These are phyloP conservation scores for Stercorarius parasiticus DNA, from an alignment of 2,113 vertebrate genomes.

Conservation along the genomic window DNA sequence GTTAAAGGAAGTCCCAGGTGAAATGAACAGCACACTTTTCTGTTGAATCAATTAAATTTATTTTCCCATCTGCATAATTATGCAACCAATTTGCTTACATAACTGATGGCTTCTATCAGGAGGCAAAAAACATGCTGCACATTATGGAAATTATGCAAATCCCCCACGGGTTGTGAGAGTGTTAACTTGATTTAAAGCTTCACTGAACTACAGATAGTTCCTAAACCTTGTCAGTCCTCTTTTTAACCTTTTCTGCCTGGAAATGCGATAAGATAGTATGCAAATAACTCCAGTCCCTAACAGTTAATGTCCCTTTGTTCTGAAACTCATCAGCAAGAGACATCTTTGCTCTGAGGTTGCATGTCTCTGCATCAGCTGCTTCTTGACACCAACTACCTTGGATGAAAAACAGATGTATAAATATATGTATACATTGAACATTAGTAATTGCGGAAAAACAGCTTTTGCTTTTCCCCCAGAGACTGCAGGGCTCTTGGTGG, in stretches of 20 bases:
- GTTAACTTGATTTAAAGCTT: conserved; percentile 26
- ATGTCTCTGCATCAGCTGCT: fast-evolving
- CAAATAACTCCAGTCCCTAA: not conserved
- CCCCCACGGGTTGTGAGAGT: not conserved
- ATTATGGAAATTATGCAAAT: not conserved
- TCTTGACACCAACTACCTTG: not conserved
- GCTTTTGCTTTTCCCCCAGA: not conserved
- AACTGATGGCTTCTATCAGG: not conserved
- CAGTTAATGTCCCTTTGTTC: not conserved
- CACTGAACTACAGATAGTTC: not conserved
- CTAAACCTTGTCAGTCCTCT: not conserved
- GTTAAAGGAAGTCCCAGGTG: not conserved
- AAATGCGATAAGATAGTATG: not conserved
- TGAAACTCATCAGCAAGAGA: not conserved
- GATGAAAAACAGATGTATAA: not conserved
- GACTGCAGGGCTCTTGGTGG: not conserved
- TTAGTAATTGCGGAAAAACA: not conserved
- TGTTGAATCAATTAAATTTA: not conserved
- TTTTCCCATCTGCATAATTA: conserved; percentile 19
- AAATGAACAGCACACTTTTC: not conserved
- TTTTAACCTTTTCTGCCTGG: not conserved
- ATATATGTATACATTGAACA: too few species aligned
- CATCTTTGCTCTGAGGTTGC: not conserved
- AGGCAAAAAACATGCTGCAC: not conserved
- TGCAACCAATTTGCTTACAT: not conserved